Base-by-base conservation (phyloP, 2,888 invertebrate species). In the Parnassius glacialis region DNA sequence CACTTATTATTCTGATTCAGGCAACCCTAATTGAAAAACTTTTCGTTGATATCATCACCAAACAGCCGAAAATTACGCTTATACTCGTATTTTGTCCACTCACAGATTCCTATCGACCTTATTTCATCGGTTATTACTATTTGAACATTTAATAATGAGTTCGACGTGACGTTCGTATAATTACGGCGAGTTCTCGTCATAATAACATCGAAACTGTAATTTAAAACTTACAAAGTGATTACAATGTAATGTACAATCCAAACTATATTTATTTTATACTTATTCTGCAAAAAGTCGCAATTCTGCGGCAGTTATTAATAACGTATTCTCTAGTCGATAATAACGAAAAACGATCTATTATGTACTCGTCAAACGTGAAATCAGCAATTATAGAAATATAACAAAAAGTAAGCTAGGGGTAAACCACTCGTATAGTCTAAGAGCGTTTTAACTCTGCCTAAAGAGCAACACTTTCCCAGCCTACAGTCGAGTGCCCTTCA, bases 381-480 rank as follows among this genome's bases (percentile, higher is more conserved):
- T 80, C 71, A 65, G 65, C 67, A 69, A 72, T 71, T 69, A 66
- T 62, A 57, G 61, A 53, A 57, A 60, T 71, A 69, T 71, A 78
- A 80, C 78, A 81, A 86, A 81, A 77, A 80, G 76, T 65, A 75
- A 67, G 72, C 68, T 70, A 70, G 64, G 68, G 34, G 34, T 34
- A 34, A 65, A 67, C 67, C 72, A 75, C 78, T 83, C 71, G 70
- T 79, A 74, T 68, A 74, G 70, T 80, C 73, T 76, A 80, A 76
- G 70, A 83, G 79, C 81, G 78, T 85, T 88, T 90, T 89, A 85
- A 89, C 86, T 89, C 87, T 87, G 87, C 84, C 79, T 86, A 86
- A 89, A 91, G 87, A 88, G 90, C 88, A 90, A 90, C 89, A 89
- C 87, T 90, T 90, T 90, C 89, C 89, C 90, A 88, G 86, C 84